Base-by-base conservation (phyloP, 2,113 vertebrate species). In the Chaetodon trifascialis region DNA sequence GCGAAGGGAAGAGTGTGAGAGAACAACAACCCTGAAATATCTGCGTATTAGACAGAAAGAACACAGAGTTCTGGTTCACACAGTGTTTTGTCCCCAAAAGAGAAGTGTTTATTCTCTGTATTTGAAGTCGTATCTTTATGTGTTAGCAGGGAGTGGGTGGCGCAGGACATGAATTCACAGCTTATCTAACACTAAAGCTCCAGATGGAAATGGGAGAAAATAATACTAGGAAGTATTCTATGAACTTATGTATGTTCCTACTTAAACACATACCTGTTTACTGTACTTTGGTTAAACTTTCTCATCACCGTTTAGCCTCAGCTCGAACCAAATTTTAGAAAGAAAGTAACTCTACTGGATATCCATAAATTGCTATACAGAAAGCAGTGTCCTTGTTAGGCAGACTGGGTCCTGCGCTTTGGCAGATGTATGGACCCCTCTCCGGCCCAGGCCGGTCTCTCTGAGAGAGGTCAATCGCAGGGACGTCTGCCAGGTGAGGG, bases 401-500 rank as follows among this genome's bases (percentile, higher is more conserved):
- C 83, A 84, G 80, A 68, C 73, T 59, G 25, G 56, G 44, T 83
- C 67, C 66, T 74, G 65, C 64, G 72, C 78, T 72, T 69, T 87
- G 89, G 88, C 87, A 88, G 78, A 51, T 78, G 75, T 47, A 23
- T 38, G 76, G 71, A 84, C 64, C 67, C 47, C 58, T 82, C 71
- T 71, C 80, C 64, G 81, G 84, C 64, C 66, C 63, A 75, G n/a
- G 46, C 71, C 10, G 47, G 79, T 85, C 90, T 88, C 89, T 83
- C 46, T 55, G 82, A 74, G 76, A 89, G 83, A 88, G 82, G 90
- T 90, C 90, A 90, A 89, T 86, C 79, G 76, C 55, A 51, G 71
- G 88, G 80, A 76, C 5, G 69, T 58, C 44, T 89, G 89, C 90
- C 93, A 93, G 92, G 90, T 91, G 88, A 90, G 85, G 85, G 89